Base-by-base conservation (phyloP, 2,113 vertebrate species). In the Machaerirhynchus nigripectus region DNA sequence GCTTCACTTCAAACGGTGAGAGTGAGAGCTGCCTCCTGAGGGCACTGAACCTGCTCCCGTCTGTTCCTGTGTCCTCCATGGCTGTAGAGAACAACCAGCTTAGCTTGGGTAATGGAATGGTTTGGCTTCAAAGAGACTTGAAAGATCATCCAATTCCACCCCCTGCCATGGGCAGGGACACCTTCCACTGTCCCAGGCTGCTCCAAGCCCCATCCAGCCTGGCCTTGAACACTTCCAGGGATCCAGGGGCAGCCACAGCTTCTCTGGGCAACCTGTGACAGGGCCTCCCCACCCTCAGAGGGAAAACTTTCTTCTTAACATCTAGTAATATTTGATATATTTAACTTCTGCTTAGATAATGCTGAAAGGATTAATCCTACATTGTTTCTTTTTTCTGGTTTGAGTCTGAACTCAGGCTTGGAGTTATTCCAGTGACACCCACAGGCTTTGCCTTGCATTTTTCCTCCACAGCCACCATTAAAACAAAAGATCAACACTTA, bases 361-460 rank as follows among this genome's bases (percentile, higher is more conserved):
- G 4, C 28, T 50, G 33, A n/a, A 65, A 86, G 30, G 3, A 65
- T 80, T 77, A 46, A 84, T 61, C 14, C 30, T 7, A 11, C 0
- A 0, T 70, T 67, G 33, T 20, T 86, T 50, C 23, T 77, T 84
- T 70, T n/a, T 50, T 57, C n/a, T 59, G 17, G 11, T 37, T n/a
- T 61, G 46, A 57, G n/a, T 47, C 55, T 77, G 37, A 88, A 40
- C 61, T 67, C 55, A 44, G 65, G 24, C 31, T 65, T 37, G 39
- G 52, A 94, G 60, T 26, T 89, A 85, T 93, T 87, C 57, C 84
- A 69, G 52, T 89, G 84, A 92, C 90, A 92, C 75, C 91, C 74
- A 49, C 84, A 93, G 80, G 78, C 46, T 52, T 60, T 71, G 39
- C 56, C 57, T 92, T 56, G 71, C 49, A 78, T 64, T 50, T 95